Percentiles rank a stretch among this genome's conserved stretches.
phyloP scores from a whole-genome alignment of 30 jellyfish, hydroid and myxozoan species.

The Pelagia noctiluca region DNA sequence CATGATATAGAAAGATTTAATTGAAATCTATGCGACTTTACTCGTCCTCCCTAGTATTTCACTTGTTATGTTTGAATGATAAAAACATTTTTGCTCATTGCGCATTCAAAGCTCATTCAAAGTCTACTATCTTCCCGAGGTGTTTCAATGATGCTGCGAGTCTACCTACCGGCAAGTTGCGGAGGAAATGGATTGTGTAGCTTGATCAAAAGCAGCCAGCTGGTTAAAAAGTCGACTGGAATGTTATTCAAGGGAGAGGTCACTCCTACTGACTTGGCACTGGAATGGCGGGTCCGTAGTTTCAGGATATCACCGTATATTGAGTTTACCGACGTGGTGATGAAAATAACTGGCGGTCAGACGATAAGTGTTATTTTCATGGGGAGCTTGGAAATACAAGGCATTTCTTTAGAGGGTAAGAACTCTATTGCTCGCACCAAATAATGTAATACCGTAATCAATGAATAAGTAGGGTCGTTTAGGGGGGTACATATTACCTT shows the following conservation, averaged over 20 bases:
- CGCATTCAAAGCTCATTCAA: too few species aligned
- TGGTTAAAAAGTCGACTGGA: not conserved
- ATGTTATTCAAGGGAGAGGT: constrained; percentile 30
- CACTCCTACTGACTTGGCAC: constrained; percentile 10
- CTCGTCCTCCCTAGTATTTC: not conserved
- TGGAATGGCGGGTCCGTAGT: constrained; percentile 31
- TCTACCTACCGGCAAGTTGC: constrained; percentile 39
- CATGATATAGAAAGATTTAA: too few species aligned
- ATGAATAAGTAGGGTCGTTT: too few species aligned
- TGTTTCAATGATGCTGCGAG: constrained; percentile 17
- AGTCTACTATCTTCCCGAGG: too few species aligned
- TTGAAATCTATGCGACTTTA: not conserved
- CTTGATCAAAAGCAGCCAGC: constrained; percentile 1
- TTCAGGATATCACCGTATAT: constrained; percentile 23
- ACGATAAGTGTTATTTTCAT: not conserved
- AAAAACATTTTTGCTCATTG: too few species aligned
- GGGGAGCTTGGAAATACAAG: constrained; percentile 21
- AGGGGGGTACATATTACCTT: too few species aligned
- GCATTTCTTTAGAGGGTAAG: constrained; percentile 34
- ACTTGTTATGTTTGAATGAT: not conserved
- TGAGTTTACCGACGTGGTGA: constrained; percentile 43
- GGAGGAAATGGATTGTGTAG: constrained; percentile 58
- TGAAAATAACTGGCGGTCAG: constrained; percentile 47
- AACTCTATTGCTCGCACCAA: not conserved
- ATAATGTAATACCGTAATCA: not conserved